These are phyloP conservation scores for Tragelaphus strepsiceros DNA, from an alignment of 2,113 vertebrate species.

Conservation along the genomic window DNA sequence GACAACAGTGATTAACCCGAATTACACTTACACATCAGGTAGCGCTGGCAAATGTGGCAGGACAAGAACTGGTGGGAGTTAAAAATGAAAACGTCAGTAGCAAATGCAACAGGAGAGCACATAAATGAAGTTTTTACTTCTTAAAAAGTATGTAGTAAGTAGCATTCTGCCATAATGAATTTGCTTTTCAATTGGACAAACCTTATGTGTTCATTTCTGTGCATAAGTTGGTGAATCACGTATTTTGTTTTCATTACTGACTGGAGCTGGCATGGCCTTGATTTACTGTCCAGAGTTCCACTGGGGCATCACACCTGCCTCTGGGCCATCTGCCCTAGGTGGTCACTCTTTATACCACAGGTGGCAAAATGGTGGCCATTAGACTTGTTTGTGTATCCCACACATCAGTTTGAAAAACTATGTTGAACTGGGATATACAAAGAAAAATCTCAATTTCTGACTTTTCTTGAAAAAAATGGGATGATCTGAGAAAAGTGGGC, in stretches of 20 bases:
- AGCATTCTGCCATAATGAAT: background rate
- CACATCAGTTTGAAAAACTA: background rate
- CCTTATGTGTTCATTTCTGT: background rate
- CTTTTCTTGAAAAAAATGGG: background rate
- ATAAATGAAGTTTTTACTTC: background rate
- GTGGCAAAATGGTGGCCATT: background rate
- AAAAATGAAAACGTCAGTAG: background rate
- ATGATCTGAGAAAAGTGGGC: background rate
- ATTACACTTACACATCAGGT: background rate
- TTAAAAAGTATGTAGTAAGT: background rate
- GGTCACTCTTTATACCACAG: background rate
- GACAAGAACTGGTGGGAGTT: background rate
- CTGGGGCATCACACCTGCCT: background rate
- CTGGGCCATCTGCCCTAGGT: background rate
- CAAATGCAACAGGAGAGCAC: background rate
- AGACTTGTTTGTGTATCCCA: background rate
- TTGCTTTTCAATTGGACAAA: background rate
- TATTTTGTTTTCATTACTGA: background rate
- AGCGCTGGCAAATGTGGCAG: background rate
- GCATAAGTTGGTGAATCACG: accelerated
- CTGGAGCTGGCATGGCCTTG: background rate
- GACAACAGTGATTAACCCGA: constrained; percentile 32
- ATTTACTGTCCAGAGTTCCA: background rate
- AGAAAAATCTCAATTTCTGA: background rate
- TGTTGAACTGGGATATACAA: background rate